Base-by-base conservation (phyloP, 2,113 vertebrate species). In the Sylvietta virens region DNA sequence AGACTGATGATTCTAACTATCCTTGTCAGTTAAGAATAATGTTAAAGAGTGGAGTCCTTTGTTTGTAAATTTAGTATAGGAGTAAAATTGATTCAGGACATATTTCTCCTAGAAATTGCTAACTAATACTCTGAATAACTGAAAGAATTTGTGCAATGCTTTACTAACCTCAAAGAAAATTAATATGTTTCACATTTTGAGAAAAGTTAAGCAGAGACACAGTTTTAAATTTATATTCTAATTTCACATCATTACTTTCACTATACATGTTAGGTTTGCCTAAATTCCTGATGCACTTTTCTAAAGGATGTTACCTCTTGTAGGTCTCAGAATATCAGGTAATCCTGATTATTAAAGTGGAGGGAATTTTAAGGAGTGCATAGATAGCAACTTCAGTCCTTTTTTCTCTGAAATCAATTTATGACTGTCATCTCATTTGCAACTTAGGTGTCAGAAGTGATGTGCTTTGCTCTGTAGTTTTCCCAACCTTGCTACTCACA, bases 331-430 rank as follows among this genome's bases (percentile, higher is more conserved):
- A 86, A 76, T 85, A 93, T 61, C 57, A 93, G 42, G 57, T 90
- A 97, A 97, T 96, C 92, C 94, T 91, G 84, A 81, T 91, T 96
- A 92, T 48, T 88, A 70, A 84, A 79, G 37, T 61, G 13, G 40
- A 78, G 19, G 42, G 39, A 90, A 82, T 93, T 88, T 95, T 92
- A 97, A 92, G 13, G 4, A 88, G 53, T 61, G 61, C 94, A 78
- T 23, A 81, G 57, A 81, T 51, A 94, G 33, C n/a, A 91, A 83
- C 47, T 92, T 93, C 56, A 56, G 57, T 51, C 28, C 31, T 35
- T 54, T 74, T 86, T 65, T 94, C 85, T 33, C 57, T 86, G 37
- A 88, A 91, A 94, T 95, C 92, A 91, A 76, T 95, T 94, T 94
- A 51, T 95, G 80, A 48, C 86, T 96, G 90, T 88, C 93, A 94